A percentile compares a stretch with the other conserved stretches of the same genome.
Conservation (phyloP, 2,888 invertebrate genomes). For the Acleris holmiana region DNA sequence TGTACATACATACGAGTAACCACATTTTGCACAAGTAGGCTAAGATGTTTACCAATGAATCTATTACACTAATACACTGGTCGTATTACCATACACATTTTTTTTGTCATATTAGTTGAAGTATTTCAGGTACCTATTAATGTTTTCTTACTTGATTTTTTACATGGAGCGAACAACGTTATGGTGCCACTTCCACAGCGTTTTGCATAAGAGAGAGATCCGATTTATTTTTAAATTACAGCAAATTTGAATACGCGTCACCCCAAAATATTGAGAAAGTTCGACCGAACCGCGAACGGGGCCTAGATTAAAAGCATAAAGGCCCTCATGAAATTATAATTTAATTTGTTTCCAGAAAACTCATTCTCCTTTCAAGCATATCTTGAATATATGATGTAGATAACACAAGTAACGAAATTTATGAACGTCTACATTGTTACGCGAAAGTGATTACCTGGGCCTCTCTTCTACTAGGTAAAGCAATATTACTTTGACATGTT, state of each 20-base stretch:
- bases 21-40: too few relatives aligned
- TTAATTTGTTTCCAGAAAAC: constrained; percentile 68
- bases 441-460: not conserved
- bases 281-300: constrained; percentile 42
- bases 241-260: constrained; percentile 54
- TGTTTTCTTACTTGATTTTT: not conserved
- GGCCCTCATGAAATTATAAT: constrained; percentile 80
- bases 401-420: constrained; percentile 48
- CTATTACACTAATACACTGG: too few relatives aligned
- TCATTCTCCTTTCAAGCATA: constrained; percentile 52
- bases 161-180: not conserved
- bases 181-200: not conserved
- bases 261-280: constrained; percentile 58
- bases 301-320: constrained; percentile 70
- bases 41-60: too few relatives aligned
- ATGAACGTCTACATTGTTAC: constrained; percentile 40
- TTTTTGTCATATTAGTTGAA: too few relatives aligned
- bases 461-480: not conserved
- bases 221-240: constrained; percentile 38
- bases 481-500: too few relatives aligned
- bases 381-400: constrained; percentile 57
- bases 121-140: not conserved
- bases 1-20: too few relatives aligned
- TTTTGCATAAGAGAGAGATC: constrained; percentile 9
- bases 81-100: too few relatives aligned